These are phyloP conservation scores for Apodemia hepburni DNA, from an alignment of 2,888 invertebrate genomes.

Conservation along the genomic window DNA sequence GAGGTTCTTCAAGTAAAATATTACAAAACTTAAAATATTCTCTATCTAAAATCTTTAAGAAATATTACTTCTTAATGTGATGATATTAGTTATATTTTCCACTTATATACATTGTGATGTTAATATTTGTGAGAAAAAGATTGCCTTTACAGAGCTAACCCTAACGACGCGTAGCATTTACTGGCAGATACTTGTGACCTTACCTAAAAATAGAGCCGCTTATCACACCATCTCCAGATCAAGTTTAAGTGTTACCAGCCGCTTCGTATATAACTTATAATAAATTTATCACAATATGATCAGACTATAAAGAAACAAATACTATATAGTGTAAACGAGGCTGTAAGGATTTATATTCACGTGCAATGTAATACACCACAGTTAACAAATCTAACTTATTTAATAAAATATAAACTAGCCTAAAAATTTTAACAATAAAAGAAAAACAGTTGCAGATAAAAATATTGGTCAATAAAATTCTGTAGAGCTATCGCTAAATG, in stretches of 20 bases:
- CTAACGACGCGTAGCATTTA: background rate
- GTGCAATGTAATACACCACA: slow-evolving; percentile 77
- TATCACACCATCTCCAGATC: slow-evolving; percentile 26
- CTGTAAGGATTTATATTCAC: slow-evolving; percentile 64
- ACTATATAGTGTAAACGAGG: slow-evolving; percentile 58
- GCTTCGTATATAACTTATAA: slow-evolving; percentile 35
- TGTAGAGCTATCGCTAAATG: slow-evolving; percentile 79
- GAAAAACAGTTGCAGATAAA: slow-evolving; percentile 66
- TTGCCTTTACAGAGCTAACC: background rate
- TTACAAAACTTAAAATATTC: no score
- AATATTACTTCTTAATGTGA: background rate
- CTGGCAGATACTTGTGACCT: slow-evolving; percentile 1
- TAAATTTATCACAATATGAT: slow-evolving; percentile 73
- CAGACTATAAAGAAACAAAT: slow-evolving; percentile 70
- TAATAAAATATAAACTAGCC: slow-evolving; percentile 74
- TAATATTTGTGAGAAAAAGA: background rate
- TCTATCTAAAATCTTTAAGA: no score
- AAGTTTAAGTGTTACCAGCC: slow-evolving; percentile 38
- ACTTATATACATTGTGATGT: background rate
- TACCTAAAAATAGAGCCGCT: slow-evolving; percentile 12
- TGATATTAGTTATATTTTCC: background rate
- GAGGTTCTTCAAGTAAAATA: no score
- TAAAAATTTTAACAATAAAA: slow-evolving; percentile 79
- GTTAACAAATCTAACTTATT: slow-evolving; percentile 79
- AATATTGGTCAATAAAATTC: slow-evolving; percentile 76